Conservation (phyloP, 2,888 invertebrate species). For the Agrochola lychnidis region DNA sequence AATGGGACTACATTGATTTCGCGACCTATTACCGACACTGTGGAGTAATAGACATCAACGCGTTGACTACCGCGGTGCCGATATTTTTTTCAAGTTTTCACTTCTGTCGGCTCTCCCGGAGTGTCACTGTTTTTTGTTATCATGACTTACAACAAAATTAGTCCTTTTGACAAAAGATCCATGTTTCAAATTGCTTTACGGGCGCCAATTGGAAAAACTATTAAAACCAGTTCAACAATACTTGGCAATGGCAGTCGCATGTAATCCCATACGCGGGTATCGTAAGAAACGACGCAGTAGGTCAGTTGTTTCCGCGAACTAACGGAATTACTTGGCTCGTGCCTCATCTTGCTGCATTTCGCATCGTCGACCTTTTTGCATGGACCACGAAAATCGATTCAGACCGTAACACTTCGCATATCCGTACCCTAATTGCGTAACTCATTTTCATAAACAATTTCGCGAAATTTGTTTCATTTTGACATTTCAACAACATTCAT, state of each 20-base stretch:
- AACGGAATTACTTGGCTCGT: conserved; percentile 48
- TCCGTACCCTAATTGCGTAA: too few species aligned
- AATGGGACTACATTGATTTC: too few species aligned
- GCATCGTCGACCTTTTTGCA: conserved; percentile 21
- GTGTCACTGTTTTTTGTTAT: too few species aligned
- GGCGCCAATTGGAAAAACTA: conserved; percentile 1
- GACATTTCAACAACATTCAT: too few species aligned
- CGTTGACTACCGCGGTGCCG: too few species aligned
- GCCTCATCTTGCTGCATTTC: conserved; percentile 44
- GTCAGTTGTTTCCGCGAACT: conserved; percentile 70
- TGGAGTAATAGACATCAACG: too few species aligned
- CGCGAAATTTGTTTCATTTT: too few species aligned
- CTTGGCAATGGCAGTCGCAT: conserved; percentile 32
- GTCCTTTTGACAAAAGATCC: neutral
- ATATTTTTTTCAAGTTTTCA: too few species aligned
- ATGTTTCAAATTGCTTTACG: neutral
- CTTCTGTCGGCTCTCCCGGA: too few species aligned
- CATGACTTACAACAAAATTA: neutral
- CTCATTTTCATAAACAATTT: too few species aligned
- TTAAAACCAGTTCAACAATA: conserved; percentile 1
- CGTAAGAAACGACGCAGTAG: conserved; percentile 61
- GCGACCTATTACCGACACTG: too few species aligned
- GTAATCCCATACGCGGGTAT: conserved; percentile 26
- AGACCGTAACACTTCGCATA: conserved; percentile 12
- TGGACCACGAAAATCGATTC: conserved; percentile 15